Percentiles rank a stretch among this genome's conserved stretches.
These are phyloP conservation scores for Morbakka virulenta DNA, from an alignment of 30 jellyfish, hydroid and myxozoan species.

Conservation along the genomic window DNA sequence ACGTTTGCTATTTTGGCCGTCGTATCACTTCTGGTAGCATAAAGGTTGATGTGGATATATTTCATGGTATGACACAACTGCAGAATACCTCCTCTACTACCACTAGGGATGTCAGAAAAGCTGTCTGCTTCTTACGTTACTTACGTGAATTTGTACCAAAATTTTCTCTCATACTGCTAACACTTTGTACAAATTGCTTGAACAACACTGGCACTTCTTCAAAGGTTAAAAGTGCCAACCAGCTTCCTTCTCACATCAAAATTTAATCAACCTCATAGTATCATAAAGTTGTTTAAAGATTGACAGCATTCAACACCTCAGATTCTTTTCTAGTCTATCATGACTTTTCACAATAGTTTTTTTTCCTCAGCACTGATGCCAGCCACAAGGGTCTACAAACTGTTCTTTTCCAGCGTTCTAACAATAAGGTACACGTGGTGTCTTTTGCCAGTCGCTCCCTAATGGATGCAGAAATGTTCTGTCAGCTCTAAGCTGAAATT, in stretches of 20 bases:
- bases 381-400: conserved; percentile 21
- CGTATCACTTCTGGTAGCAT: conserved; percentile 22
- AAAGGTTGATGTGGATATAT: conserved; percentile 18
- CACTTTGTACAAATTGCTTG: too few relatives aligned
- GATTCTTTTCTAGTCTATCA: conserved; percentile 41
- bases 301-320: conserved; percentile 10
- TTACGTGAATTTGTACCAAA: not conserved
- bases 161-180: too few relatives aligned
- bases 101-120: conserved; percentile 35
- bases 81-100: conserved; percentile 19
- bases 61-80: conserved; percentile 24
- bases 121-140: conserved; percentile 27
- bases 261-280: too few relatives aligned
- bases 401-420: conserved; percentile 27
- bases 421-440: conserved; percentile 11
- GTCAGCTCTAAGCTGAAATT: conserved; percentile 44
- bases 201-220: too few relatives aligned
- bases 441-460: conserved; percentile 41
- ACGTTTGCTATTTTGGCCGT: conserved; percentile 42
- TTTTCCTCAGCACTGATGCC: conserved; percentile 40
- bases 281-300: too few relatives aligned
- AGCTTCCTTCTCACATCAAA: too few relatives aligned
- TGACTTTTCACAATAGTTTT: not conserved
- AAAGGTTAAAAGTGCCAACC: too few relatives aligned
- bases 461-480: conserved; percentile 27